A percentile compares a stretch with the other conserved stretches of the same genome.
These are phyloP conservation scores for Leptodactylus fallax DNA, from an alignment of 2,797 vertebrate species.

Conservation along the genomic window DNA sequence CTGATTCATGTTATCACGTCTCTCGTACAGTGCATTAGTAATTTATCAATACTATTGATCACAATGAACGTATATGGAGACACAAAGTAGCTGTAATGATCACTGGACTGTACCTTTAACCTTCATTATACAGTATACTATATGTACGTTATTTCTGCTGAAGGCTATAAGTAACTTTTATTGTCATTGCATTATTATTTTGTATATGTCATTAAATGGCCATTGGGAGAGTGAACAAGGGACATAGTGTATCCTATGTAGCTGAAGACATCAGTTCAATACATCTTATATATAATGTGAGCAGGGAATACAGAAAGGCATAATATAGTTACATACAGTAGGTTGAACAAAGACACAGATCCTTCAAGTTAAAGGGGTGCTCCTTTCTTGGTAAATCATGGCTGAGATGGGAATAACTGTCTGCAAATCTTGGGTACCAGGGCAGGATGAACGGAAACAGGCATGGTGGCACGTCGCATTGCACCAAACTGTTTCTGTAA, in stretches of 20 bases:
- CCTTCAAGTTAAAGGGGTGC: too few species aligned
- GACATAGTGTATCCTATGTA: neutral
- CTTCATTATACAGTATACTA: neutral
- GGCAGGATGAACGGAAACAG: too few species aligned
- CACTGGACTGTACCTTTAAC: neutral
- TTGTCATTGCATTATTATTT: neutral
- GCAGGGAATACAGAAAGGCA: too few species aligned
- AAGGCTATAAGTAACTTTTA: neutral
- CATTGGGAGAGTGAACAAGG: neutral
- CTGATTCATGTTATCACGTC: neutral
- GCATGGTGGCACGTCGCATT: too few species aligned
- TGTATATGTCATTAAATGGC: neutral
- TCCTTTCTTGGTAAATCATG: too few species aligned
- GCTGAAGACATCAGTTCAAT: neutral
- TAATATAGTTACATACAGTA: too few species aligned
- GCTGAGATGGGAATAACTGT: too few species aligned
- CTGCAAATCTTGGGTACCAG: too few species aligned
- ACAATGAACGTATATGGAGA: neutral
- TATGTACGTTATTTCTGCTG: neutral
- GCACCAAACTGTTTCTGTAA: too few species aligned
- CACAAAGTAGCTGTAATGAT: slow-evolving; percentile 1
- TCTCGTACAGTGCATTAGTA: neutral
- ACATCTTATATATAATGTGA: too few species aligned
- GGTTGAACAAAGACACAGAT: too few species aligned
- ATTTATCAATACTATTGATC: slow-evolving; percentile 27